phyloP scores from a whole-genome alignment of 2,888 invertebrate species.

The Coleophora deauratella region DNA sequence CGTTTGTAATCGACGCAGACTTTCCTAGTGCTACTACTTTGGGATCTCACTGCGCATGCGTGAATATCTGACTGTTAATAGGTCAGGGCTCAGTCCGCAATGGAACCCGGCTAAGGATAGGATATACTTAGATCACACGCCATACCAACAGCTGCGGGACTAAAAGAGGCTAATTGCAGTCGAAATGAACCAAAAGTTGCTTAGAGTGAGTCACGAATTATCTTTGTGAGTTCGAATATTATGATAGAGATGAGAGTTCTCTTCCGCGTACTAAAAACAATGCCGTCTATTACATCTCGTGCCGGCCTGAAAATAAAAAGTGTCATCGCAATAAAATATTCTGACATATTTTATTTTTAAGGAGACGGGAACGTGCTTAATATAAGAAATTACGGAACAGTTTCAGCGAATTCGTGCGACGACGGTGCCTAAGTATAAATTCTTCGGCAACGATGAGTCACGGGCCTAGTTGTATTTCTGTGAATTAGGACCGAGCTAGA shows the following conservation, averaged over 20 bases:
- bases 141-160: conserved; percentile 20
- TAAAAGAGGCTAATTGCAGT: conserved; percentile 13
- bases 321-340: conserved; percentile 30
- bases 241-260: conserved; percentile 8
- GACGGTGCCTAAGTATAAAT: conserved; percentile 35
- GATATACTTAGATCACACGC: conserved; percentile 49
- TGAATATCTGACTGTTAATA: conserved; percentile 44
- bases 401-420: conserved; percentile 29
- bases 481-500: conserved; percentile 23
- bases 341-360: conserved; percentile 26
- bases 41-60: conserved; percentile 57
- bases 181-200: conserved; percentile 10
- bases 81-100: conserved; percentile 67
- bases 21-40: conserved; percentile 47
- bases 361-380: conserved; percentile 33
- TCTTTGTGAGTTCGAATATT: conserved; percentile 15
- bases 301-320: conserved; percentile 40
- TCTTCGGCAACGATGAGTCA: conserved; percentile 37
- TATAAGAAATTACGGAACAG: conserved; percentile 20
- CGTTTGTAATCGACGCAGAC: conserved; percentile 63
- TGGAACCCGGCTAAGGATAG: conserved; percentile 50
- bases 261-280: conserved; percentile 27
- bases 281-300: conserved; percentile 9
- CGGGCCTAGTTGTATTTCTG: conserved; percentile 29
- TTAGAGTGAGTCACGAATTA: conserved; percentile 26